phyloP scores from a whole-genome alignment of 2,113 vertebrate species.

The Nyctibius bracteatus region DNA sequence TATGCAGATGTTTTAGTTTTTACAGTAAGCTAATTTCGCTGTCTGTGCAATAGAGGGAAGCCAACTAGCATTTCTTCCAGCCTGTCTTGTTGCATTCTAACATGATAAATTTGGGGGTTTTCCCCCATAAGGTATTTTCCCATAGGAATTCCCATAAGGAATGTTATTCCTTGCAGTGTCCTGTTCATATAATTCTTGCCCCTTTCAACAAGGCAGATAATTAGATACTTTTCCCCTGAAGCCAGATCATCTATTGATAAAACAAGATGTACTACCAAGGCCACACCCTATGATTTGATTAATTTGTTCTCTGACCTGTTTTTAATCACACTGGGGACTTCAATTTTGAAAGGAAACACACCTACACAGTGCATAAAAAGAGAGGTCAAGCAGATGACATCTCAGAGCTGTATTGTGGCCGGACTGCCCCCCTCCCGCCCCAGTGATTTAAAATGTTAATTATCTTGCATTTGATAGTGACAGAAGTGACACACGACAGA shows the following conservation, averaged over 20 bases:
- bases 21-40: not conserved
- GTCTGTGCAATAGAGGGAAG: not conserved
- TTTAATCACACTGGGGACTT: not conserved
- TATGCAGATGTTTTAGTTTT: not conserved
- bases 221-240: not conserved
- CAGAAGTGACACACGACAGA: not conserved
- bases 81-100: not conserved
- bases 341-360: not conserved
- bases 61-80: not conserved
- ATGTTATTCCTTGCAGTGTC: not conserved
- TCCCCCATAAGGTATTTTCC: not conserved
- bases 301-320: conserved; percentile 18
- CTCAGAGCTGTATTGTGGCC: not conserved
- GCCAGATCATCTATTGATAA: conserved; percentile 13
- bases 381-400: not conserved
- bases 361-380: not conserved
- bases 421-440: not conserved
- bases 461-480: not conserved
- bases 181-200: not conserved
- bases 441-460: not conserved
- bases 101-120: not conserved
- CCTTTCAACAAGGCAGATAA: conserved; percentile 12
- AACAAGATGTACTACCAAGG: not conserved
- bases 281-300: not conserved
- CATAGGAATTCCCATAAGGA: not conserved